These are phyloP conservation scores for Stegodyphus mimosarum DNA, from an alignment of 1,140 invertebrate species.

Conservation along the genomic window DNA sequence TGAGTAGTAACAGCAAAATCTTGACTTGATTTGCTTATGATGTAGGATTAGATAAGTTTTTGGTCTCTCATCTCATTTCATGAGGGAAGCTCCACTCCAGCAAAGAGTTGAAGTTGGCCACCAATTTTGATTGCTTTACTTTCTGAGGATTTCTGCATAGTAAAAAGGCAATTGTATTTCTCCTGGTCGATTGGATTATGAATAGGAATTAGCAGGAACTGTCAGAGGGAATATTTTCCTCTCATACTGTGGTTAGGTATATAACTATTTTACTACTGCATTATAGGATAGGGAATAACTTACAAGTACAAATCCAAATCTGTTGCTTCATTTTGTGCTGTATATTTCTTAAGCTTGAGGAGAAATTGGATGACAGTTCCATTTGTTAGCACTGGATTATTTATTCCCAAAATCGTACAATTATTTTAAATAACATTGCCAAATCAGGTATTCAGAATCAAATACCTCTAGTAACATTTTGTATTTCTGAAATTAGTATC, in stretches of 20 bases:
- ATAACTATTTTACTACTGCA: slow-evolving; percentile 58
- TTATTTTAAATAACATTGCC: too few relatives aligned
- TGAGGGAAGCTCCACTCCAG: background rate
- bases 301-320: slow-evolving; percentile 52
- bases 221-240: too few relatives aligned
- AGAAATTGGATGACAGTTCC: background rate
- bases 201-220: background rate
- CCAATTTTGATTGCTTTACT: background rate
- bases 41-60: slow-evolving; percentile 4
- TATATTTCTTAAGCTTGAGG: background rate
- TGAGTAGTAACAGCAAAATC: slow-evolving; percentile 2
- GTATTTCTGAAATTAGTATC: too few relatives aligned
- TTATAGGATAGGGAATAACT: slow-evolving; percentile 36
- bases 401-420: too few relatives aligned
- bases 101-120: slow-evolving; percentile 11
- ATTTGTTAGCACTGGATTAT: too few relatives aligned
- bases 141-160: background rate
- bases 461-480: too few relatives aligned
- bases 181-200: background rate
- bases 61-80: background rate
- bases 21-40: slow-evolving; percentile 8
- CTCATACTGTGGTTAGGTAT: background rate
- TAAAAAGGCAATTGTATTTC: background rate
- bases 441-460: too few relatives aligned
- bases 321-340: slow-evolving; percentile 33